Conservation (phyloP, 2,113 vertebrate genomes). For the Barnardius zonarius region DNA sequence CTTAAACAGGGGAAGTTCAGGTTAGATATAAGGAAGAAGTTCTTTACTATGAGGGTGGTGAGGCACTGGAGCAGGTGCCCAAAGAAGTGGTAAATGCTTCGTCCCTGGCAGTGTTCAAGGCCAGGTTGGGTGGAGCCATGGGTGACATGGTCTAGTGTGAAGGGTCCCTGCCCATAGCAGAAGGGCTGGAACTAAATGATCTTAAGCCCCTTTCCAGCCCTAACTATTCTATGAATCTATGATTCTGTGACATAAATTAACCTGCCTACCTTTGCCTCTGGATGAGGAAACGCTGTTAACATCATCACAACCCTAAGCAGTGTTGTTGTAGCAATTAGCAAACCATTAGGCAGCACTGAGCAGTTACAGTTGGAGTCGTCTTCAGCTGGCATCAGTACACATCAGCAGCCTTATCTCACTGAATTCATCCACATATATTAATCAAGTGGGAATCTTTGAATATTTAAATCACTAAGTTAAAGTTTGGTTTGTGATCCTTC, state of each 20-base stretch:
- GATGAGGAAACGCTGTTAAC: not conserved
- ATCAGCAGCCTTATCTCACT: not conserved
- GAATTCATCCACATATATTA: not conserved
- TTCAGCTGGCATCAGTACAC: not conserved
- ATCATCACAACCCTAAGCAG: not conserved
- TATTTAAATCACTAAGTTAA: not conserved
- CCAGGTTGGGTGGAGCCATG: not conserved
- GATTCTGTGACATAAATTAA: not conserved
- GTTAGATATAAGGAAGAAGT: not conserved
- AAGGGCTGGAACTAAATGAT: not conserved
- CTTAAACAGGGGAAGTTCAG: not conserved
- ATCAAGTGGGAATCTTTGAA: not conserved
- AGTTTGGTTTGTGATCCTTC: not conserved
- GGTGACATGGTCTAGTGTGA: not conserved
- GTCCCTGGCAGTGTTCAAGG: not conserved
- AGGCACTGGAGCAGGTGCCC: not conserved
- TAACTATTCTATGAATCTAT: not conserved
- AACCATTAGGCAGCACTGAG: not conserved
- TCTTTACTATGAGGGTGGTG: not conserved
- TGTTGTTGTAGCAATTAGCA: not conserved
- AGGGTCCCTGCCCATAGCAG: not conserved
- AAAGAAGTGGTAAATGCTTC: not conserved
- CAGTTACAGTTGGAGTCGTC: not conserved
- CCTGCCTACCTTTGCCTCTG: not conserved
- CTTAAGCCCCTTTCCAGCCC: not conserved